These are phyloP conservation scores for Sapayoa aenigma DNA, from an alignment of 2,113 vertebrate genomes.

Conservation along the genomic window DNA sequence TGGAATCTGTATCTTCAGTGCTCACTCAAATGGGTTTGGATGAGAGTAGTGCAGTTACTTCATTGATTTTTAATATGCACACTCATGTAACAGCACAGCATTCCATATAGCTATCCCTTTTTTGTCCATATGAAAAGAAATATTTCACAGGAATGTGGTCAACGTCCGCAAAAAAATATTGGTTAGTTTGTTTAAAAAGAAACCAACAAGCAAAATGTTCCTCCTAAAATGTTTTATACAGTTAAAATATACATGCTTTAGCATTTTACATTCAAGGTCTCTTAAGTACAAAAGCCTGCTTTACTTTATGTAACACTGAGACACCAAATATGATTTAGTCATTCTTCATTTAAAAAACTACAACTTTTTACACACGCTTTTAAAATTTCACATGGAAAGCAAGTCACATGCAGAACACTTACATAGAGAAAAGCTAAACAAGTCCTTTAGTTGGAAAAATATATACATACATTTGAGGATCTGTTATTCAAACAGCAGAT, in stretches of 20 bases:
- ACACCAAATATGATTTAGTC: background rate
- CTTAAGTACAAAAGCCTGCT: conserved; percentile 14
- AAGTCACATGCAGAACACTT: background rate
- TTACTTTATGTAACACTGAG: conserved; percentile 34
- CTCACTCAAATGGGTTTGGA: background rate
- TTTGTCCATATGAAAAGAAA: background rate
- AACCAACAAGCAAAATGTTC: background rate
- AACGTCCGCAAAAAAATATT: background rate
- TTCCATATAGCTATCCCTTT: background rate
- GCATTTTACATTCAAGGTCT: conserved; percentile 38
- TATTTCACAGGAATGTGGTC: background rate
- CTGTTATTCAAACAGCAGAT: conserved; percentile 42
- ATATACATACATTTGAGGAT: conserved; percentile 53
- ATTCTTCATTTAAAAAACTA: background rate
- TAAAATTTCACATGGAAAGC: background rate
- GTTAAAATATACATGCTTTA: conserved; percentile 64
- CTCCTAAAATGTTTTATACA: conserved; percentile 59
- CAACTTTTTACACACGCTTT: conserved; percentile 11
- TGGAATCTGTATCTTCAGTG: rapidly evolving
- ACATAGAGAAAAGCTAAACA: background rate
- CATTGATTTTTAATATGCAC: background rate
- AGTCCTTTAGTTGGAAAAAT: conserved; percentile 24
- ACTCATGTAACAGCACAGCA: background rate
- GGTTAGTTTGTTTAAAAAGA: background rate
- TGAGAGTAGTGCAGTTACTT: background rate